These are phyloP conservation scores for Numida meleagris DNA, from an alignment of 2,113 vertebrate genomes.

Conservation along the genomic window DNA sequence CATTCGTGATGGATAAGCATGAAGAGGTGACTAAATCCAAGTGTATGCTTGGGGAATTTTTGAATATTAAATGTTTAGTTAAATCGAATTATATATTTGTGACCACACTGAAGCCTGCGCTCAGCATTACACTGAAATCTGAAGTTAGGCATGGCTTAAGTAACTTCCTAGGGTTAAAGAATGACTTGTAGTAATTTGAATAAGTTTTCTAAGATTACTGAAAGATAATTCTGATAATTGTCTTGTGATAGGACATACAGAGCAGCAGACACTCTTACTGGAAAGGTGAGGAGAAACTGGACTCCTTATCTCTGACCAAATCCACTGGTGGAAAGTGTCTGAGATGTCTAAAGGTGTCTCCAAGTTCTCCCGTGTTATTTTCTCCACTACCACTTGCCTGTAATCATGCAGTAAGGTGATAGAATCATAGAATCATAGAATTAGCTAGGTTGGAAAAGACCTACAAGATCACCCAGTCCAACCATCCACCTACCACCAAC, in stretches of 20 bases:
- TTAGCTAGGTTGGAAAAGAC: too few species aligned
- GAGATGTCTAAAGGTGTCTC: background rate
- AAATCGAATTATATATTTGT: background rate
- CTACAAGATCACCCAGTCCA: too few species aligned
- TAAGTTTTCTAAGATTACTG: background rate
- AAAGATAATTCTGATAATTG: background rate
- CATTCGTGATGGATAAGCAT: background rate
- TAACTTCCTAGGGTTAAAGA: background rate
- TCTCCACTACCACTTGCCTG: background rate
- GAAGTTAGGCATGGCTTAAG: background rate
- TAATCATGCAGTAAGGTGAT: background rate
- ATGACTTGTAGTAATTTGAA: background rate
- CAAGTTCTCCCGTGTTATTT: background rate
- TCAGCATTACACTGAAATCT: background rate
- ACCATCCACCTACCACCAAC: too few species aligned
- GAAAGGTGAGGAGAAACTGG: background rate
- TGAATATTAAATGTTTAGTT: background rate
- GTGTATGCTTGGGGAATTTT: slow-evolving; percentile 10
- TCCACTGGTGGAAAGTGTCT: background rate
- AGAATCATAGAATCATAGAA: too few species aligned
- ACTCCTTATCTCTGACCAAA: background rate
- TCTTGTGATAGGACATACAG: background rate
- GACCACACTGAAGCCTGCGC: background rate
- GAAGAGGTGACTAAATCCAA: background rate
- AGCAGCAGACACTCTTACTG: background rate